Base-by-base conservation (phyloP, 2,888 invertebrate species). In the Hypolimnas misippus region DNA sequence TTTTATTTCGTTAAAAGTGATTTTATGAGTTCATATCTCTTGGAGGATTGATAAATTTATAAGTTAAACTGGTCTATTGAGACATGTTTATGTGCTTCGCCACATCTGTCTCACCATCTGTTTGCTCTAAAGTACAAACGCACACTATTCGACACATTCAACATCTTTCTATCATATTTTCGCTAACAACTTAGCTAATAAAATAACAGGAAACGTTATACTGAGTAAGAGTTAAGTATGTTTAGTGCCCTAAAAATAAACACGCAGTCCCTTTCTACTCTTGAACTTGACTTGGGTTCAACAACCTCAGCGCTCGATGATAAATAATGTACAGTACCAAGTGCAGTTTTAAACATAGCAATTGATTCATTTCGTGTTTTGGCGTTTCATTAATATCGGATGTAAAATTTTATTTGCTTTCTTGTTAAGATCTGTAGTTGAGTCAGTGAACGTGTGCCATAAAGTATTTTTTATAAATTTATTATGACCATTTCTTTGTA, bases 161-260 rank as follows among this genome's bases (percentile, higher is more conserved):
- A 35, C 19, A 54, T 53, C 60, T 56, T 55, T 60, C 50, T 31
- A 70, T 70, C 56, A 74, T 67, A 72, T 74, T 76, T 82, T 81
- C 68, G 77, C 81, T 75, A 78, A 74, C 67, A 76, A 49, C 49
- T 49, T 70, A 25, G 53, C 65, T 56, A 61, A 70, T 62, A 68
- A 67, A 65, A 64, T 66, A 68, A 71, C 79, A 83, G 85, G 83
- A 84, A 81, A 79, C 79, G 77, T 75, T 73, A 76, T 71, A 76
- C 51, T 60, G 31, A 74, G 75, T 79, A 82, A 71, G 74, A 77
- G 77, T 76, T 73, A 72, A 76, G 76, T 87, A 85, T 85, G 85
- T 86, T 85, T 86, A 88, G 84, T 81, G 75, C 71, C 79, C 85
- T 87, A 89, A 89, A 89, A 87, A 91, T 91, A 91, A 83, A 81